These are phyloP conservation scores for Planococcus citri DNA, from an alignment of 1,140 invertebrate genomes.

Conservation along the genomic window DNA sequence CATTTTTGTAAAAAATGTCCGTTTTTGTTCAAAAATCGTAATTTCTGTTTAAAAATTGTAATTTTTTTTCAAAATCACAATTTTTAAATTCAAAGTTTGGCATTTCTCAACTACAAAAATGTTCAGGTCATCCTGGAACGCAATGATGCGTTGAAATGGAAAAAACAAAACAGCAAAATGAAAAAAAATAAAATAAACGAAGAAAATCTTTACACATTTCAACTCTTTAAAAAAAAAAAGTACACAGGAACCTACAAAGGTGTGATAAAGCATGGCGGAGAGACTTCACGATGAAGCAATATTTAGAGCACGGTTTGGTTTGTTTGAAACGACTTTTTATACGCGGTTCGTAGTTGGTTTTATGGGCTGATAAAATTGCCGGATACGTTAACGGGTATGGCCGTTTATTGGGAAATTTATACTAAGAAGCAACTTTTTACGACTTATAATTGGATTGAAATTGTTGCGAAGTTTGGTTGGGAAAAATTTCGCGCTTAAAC, in stretches of 20 bases:
- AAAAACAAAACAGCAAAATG: too few relatives aligned
- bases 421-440: neutral
- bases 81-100: too few relatives aligned
- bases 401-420: neutral
- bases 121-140: too few relatives aligned
- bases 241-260: neutral
- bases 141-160: too few relatives aligned
- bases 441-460: slow-evolving; percentile 7
- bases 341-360: neutral
- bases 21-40: too few relatives aligned
- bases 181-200: too few relatives aligned
- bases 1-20: too few relatives aligned
- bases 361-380: neutral
- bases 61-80: too few relatives aligned
- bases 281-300: neutral
- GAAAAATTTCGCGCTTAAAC: neutral
- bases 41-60: too few relatives aligned
- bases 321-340: neutral
- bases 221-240: neutral
- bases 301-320: neutral
- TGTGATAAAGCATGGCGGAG: neutral
- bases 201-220: neutral
- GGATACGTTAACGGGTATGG: neutral
- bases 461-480: neutral
- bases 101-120: too few relatives aligned